These are phyloP conservation scores for Morinoia aosen DNA, from an alignment of 2,888 invertebrate genomes.

Conservation along the genomic window DNA sequence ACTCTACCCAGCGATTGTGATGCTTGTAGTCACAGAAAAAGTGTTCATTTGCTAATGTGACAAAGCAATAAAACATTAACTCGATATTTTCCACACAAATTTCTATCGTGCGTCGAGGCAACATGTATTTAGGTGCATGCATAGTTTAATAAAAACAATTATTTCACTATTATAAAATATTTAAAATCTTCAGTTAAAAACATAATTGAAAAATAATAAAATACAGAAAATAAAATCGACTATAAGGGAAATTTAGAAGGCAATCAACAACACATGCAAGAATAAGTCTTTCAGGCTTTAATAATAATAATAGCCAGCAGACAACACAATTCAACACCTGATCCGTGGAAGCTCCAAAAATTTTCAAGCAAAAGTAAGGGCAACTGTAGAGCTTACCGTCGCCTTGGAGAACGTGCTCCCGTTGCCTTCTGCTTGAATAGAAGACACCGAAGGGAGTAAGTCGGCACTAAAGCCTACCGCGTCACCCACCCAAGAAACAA, in stretches of 20 bases:
- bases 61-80: not conserved
- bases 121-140: no score
- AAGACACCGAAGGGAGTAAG: not conserved
- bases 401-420: not conserved
- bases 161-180: not conserved
- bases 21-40: not conserved
- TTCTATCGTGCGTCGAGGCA: no score
- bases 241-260: not conserved
- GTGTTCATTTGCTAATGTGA: not conserved
- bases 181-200: not conserved
- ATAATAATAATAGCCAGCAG: not conserved
- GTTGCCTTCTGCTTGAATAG: not conserved
- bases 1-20: not conserved
- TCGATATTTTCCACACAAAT: not conserved
- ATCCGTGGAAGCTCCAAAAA: not conserved
- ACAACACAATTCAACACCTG: not conserved
- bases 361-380: not conserved
- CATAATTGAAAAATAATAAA: not conserved
- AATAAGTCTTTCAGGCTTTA: not conserved
- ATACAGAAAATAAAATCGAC: not conserved
- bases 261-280: not conserved
- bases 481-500: not conserved
- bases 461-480: not conserved
- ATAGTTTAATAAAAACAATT: not conserved
- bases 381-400: not conserved